phyloP scores from a whole-genome alignment of 2,113 vertebrate species.

The Panurus biarmicus region DNA sequence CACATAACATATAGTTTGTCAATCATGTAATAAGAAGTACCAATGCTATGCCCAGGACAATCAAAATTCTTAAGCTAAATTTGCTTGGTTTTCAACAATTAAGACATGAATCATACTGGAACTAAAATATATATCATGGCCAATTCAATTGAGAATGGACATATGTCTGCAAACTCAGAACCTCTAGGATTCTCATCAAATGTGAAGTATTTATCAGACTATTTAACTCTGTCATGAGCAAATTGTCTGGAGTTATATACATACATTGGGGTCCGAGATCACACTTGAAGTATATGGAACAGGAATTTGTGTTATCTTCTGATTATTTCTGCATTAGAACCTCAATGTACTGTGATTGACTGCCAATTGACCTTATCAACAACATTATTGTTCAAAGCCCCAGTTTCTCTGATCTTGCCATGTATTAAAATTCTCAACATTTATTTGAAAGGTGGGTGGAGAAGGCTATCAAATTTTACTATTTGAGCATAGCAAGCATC shows the following conservation, averaged over 20 bases:
- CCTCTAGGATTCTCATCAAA: neutral
- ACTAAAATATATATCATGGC: neutral
- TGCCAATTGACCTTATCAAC: neutral
- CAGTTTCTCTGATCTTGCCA: neutral
- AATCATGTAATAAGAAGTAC: neutral
- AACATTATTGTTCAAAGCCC: neutral
- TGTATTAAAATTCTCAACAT: neutral
- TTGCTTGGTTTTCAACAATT: neutral
- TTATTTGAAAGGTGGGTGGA: neutral
- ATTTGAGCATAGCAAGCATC: neutral
- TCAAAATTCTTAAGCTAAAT: neutral
- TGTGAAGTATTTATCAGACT: neutral
- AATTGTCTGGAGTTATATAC: neutral
- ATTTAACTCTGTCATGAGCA: neutral
- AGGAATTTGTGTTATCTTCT: neutral
- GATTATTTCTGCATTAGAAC: neutral
- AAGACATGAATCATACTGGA: neutral
- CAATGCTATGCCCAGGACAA: neutral
- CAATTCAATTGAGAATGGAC: neutral
- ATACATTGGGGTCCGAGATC: neutral
- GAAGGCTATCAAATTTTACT: neutral
- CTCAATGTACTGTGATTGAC: neutral
- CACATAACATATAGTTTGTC: neutral
- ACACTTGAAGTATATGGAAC: neutral
- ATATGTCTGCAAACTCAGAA: neutral